Percentiles rank a stretch among this genome's conserved stretches.
Evolutionary conservation across 2,888 invertebrate genomes (phyloP).

Genomic region (Acronicta aceris): DNA sequence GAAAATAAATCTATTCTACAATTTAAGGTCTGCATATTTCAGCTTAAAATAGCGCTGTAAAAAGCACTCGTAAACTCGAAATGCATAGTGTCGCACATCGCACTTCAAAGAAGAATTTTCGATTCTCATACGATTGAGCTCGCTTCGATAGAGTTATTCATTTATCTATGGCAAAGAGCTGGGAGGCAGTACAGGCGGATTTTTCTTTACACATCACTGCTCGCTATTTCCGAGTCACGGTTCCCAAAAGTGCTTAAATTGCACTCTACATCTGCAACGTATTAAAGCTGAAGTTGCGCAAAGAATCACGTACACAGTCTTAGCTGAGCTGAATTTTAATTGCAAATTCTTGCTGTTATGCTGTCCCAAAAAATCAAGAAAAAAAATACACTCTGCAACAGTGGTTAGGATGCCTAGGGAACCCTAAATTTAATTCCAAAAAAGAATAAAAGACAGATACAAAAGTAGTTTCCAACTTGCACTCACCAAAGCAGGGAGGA

Average conservation of each 20-base stretch:
- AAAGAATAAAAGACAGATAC: constrained; percentile 29
- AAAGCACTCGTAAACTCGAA: neutral
- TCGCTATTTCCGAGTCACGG: constrained; percentile 41
- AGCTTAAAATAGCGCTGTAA: neutral
- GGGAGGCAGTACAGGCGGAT: constrained; percentile 18
- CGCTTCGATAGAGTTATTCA: constrained; percentile 35
- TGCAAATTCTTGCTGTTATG: constrained; percentile 35
- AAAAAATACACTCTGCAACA: neutral
- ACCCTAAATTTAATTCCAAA: constrained; percentile 30
- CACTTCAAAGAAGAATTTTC: constrained; percentile 23
- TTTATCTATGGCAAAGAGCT: constrained; percentile 36
- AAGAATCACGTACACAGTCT: constrained; percentile 25
- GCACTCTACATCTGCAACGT: constrained; percentile 39
- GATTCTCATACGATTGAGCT: constrained; percentile 21
- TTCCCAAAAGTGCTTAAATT: constrained; percentile 47
- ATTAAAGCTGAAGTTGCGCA: constrained; percentile 17
- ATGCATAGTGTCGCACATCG: constrained; percentile 18
- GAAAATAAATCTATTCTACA: too few relatives aligned
- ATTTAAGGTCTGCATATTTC: too few relatives aligned
- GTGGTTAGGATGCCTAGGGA: constrained; percentile 20
- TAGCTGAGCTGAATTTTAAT: constrained; percentile 42
- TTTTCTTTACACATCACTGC: constrained; percentile 49
- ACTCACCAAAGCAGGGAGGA: constrained; percentile 28
- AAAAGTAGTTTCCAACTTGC: constrained; percentile 37
- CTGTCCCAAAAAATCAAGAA: constrained; percentile 7